Conservation (phyloP, 53 echinoderm and acorn worm genomes). For the Holothuria scabra region DNA sequence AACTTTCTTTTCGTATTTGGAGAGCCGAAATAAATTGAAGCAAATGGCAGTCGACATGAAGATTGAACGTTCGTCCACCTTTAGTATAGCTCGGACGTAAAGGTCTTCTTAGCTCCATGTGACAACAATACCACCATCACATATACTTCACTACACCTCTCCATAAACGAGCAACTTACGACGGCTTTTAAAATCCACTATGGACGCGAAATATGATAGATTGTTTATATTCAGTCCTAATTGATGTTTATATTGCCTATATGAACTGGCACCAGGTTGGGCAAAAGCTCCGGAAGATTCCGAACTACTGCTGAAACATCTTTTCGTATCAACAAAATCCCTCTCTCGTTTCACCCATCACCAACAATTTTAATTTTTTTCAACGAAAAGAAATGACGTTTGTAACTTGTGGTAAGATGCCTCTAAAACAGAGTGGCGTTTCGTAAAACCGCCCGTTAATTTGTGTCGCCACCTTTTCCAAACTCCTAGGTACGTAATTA, state of each 20-base stretch:
- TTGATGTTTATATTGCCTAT: slow-evolving; percentile 51
- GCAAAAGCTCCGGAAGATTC: slow-evolving; percentile 14
- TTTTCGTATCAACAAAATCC: slow-evolving; percentile 50
- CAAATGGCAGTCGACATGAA: too few species aligned
- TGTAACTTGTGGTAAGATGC: slow-evolving; percentile 3
- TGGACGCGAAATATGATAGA: slow-evolving; percentile 50
- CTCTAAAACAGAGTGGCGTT: slow-evolving; percentile 43
- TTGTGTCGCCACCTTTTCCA: slow-evolving; percentile 11
- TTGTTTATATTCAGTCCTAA: slow-evolving; percentile 47
- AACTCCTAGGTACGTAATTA: slow-evolving; percentile 18
- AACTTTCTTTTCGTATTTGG: too few species aligned
- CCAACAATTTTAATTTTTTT: slow-evolving; percentile 35
- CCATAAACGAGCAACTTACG: slow-evolving; percentile 41
- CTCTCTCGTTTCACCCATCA: slow-evolving; percentile 39
- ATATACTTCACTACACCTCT: slow-evolving; percentile 25
- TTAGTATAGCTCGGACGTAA: too few species aligned
- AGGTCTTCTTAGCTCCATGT: neutral
- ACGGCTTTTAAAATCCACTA: slow-evolving; percentile 53
- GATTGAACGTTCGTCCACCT: too few species aligned
- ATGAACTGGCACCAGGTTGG: slow-evolving; percentile 48
- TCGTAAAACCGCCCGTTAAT: slow-evolving; percentile 52
- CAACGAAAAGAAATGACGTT: slow-evolving; percentile 27
- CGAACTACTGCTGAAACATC: slow-evolving; percentile 41
- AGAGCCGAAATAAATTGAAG: too few species aligned
- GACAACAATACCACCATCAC: slow-evolving; percentile 6